Base-by-base conservation (phyloP, 2,888 invertebrate species). In the Carterocephalus palaemon region DNA sequence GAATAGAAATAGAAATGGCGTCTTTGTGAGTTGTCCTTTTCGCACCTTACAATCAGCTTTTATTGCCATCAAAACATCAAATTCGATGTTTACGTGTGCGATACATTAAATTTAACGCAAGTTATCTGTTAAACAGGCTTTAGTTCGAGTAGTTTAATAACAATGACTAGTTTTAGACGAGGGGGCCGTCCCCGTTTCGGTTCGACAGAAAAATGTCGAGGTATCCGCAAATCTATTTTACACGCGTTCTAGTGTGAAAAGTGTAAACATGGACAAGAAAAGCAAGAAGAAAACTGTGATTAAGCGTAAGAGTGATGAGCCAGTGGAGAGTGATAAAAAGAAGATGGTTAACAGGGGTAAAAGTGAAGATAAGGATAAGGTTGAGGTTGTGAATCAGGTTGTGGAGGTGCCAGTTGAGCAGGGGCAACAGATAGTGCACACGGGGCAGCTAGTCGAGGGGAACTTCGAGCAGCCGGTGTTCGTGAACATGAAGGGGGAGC, bases 221-320 rank as follows among this genome's bases (percentile, higher is more conserved):
- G 15, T 8, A 23, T 16, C n/a, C 3, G n/a, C 20, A 53, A 34
- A 34, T 46, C 42, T 57, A 58, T 58, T 48, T 54, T 43, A 42
- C 40, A 58, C 46, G 58, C 55, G 48, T 62, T 64, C 41, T 64
- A 64, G 63, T 61, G 48, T 36, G 37, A 53, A 63, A 60, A 62
- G 60, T 65, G 60, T 59, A 66, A 83, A 82, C 74, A 88, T 88
- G 87, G 87, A 88, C 75, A 88, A 88, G 68, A 88, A 88, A 70
- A 84, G 59, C 53, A 85, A 84, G 60, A 88, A 87, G 70, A 87
- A 80, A 69, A 78, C 78, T 60, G 86, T 80, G 31, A 81, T 79
- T 46, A 88, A 88, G 67, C 70, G 87, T 34, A 87, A 87, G 75
- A 76, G 66, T 69, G 87, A 86, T 57, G 87, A 87, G 17, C 56